Conservation (phyloP, 2,797 vertebrate species). For the Chloroceryle amazona region DNA sequence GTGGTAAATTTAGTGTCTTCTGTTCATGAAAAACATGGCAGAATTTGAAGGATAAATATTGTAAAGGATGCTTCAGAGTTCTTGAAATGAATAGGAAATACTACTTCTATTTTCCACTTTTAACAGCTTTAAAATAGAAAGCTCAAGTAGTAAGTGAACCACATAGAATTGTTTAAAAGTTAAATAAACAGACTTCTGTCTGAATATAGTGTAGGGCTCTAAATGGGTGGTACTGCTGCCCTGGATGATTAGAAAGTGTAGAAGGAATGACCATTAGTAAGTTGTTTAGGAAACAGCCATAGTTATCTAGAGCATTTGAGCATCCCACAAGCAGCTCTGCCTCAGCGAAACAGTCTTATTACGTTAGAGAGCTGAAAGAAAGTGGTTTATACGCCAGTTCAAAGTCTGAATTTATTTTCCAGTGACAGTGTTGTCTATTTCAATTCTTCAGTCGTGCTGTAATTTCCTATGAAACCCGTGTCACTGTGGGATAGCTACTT, state of each 20-base stretch:
- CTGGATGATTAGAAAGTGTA: background rate
- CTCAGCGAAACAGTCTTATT: background rate
- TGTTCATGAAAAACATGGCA: background rate
- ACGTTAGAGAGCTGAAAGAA: background rate
- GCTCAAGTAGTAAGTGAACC: background rate
- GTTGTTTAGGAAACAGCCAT: background rate
- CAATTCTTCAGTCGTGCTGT: background rate
- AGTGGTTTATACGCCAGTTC: background rate
- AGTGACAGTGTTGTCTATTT: background rate
- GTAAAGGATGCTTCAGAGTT: background rate
- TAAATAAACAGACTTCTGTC: background rate
- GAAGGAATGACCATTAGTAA: background rate
- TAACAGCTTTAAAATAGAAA: background rate
- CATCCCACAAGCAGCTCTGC: background rate
- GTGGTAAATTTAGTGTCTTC: background rate
- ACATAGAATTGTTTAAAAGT: background rate
- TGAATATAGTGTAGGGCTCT: background rate
- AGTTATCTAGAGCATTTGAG: background rate
- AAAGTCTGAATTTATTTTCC: conserved; percentile 6
- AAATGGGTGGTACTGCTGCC: background rate
- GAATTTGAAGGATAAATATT: background rate
- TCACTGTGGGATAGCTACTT: background rate
- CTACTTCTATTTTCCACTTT: background rate
- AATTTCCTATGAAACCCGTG: conserved; percentile 21
- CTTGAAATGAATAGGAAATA: background rate